Evolutionary conservation across 1,140 invertebrate genomes (phyloP), one percentile per base, ranked within the genome.

Genomic region (Pseudomyrmex flavicornis): DNA sequence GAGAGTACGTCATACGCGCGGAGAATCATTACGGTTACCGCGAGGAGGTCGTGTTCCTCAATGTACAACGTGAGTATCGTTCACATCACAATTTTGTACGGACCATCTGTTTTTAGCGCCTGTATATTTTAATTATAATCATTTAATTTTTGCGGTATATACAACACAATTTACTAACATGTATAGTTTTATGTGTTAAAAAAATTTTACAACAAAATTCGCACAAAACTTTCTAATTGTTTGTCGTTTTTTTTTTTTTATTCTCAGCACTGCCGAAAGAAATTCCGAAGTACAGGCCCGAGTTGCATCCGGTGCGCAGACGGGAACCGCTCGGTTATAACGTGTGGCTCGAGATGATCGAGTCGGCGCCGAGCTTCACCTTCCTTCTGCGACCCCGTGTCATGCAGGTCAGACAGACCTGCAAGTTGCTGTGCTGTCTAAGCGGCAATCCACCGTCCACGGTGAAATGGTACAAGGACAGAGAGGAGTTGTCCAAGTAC

Each of bases 21-120:
- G 98, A 99, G 93, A 99, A 99, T 95, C 98, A 98, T 92, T 99
- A 99, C 94, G 99, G 99, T 65, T 98, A 97, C 90, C 96, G 97
- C 88, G 99, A 99, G 95, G 99, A 99, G 94, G 97, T 98, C 66
- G 98, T 99, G 5, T 99, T 99, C 96, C 95, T 99, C 2, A 99
- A 99, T 92, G 99, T 99, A 35, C 98, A 99, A 96, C 97, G 97
- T 98, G 95, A 96, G 96, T 95, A 9, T 56, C 46, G 20, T 2
- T 20, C 15, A 4, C 15, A 13, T 75, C 1, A 59, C 26, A 79
- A 61, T 26, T 66, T 83, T 50, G 10, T 10, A 59, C 8, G 9
- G 44, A 22, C 56, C 9, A 0, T 26, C 3, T 26, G 26, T 3
- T 44, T 35, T 35, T 35, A 35, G 35, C 35, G 35, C 35, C 35